Evolutionary conservation across 1,140 invertebrate genomes (phyloP), one percentile per base, ranked within the genome.

Genomic region (Nebria ingens): DNA sequence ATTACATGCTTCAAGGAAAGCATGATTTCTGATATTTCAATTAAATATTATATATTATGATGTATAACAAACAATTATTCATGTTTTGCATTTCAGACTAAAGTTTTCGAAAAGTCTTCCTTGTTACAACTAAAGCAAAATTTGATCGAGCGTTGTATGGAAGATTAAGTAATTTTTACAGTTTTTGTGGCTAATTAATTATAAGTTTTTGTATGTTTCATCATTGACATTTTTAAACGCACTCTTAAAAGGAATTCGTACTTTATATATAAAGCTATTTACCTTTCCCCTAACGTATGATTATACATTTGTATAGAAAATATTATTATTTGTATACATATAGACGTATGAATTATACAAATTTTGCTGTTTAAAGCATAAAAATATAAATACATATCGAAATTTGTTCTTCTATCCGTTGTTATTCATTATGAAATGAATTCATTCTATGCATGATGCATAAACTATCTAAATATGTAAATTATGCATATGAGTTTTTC

Each of bases 381-480:
- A 12, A 45, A 45, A 45, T 45, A 45, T 45, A 45, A 45, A 45
- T 45, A 45, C 40, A 45, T 45, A 45, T 45, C 40, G 40, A 45
- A 45, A 45, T 17, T 45, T 45, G 40, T 45, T 45, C 40, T 45
- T 45, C 40, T 45, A 45, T 45, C 4, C 4, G 25, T 45, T 45
- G 40, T 45, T 45, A n/a, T 34, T 45, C 17, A 17, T 11, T 45
- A 12, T 45, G 40, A 45, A n/a, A n/a, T n/a, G n/a, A n/a, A n/a
- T n/a, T n/a, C n/a, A n/a, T n/a, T n/a, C n/a, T n/a, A n/a, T n/a
- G n/a, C n/a, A n/a, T n/a, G n/a, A n/a, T n/a, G n/a, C n/a, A n/a
- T n/a, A n/a, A n/a, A n/a, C n/a, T n/a, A n/a, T n/a, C n/a, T n/a
- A n/a, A n/a, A n/a, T n/a, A n/a, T n/a, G n/a, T n/a, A n/a, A n/a